phyloP scores from a whole-genome alignment of 2,888 invertebrate species.

The Stenurella melanura region DNA sequence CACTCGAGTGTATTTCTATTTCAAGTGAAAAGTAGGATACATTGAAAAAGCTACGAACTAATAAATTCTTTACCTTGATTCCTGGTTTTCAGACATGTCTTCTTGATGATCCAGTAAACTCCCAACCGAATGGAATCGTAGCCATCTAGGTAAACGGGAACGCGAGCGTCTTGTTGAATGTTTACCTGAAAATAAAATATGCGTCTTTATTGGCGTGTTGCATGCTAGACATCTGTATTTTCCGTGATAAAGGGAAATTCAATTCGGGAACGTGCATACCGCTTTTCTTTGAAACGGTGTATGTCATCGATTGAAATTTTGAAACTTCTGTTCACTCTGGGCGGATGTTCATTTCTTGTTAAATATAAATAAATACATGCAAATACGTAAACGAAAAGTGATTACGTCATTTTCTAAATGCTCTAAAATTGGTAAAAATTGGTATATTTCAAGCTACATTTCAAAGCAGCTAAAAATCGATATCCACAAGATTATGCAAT shows the following conservation, averaged over 20 bases:
- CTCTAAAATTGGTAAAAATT: too few relatives aligned
- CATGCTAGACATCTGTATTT: neutral
- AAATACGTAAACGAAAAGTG: too few relatives aligned
- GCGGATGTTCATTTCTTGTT: too few relatives aligned
- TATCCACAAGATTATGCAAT: too few relatives aligned
- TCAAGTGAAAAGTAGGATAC: too few relatives aligned
- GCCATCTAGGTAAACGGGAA: constrained; percentile 64
- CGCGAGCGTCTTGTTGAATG: constrained; percentile 56
- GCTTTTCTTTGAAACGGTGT: neutral
- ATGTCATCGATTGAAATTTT: neutral
- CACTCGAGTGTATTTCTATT: too few relatives aligned
- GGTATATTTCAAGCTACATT: too few relatives aligned
- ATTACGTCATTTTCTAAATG: too few relatives aligned
- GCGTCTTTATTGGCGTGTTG: constrained; percentile 16
- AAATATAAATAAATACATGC: too few relatives aligned
- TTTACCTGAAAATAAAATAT: constrained; percentile 51
- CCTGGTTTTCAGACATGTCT: constrained; percentile 65
- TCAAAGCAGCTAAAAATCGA: too few relatives aligned
- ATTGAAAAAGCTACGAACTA: neutral
- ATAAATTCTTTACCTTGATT: constrained; percentile 50
- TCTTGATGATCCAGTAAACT: constrained; percentile 54
- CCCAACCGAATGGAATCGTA: constrained; percentile 58
- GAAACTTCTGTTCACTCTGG: neutral
- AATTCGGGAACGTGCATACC: constrained; percentile 8
- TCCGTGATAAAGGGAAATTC: constrained; percentile 15